A percentile compares a stretch with the other conserved stretches of the same genome.
These are phyloP conservation scores for Drosophila ohnishii DNA, from an alignment of 1,140 invertebrate genomes.

Conservation along the genomic window DNA sequence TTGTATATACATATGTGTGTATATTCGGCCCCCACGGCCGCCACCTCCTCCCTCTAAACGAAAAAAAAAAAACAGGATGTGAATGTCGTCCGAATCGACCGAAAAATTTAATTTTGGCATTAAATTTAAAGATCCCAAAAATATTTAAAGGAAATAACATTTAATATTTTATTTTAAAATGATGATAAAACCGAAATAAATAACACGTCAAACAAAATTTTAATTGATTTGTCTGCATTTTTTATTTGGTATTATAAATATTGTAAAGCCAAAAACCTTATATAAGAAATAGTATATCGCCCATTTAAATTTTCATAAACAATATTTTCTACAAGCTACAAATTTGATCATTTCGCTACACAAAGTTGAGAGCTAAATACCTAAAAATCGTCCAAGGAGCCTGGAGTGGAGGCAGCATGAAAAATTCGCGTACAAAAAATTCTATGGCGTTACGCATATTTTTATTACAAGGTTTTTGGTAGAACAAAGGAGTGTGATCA, in stretches of 20 bases:
- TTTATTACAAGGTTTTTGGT: too few species aligned
- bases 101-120: constrained; percentile 61
- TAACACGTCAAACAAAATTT: constrained; percentile 35
- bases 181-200: constrained; percentile 52
- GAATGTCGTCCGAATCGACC: constrained; percentile 58
- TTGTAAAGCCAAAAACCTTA: background rate
- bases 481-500: too few species aligned
- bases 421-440: too few species aligned
- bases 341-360: too few species aligned
- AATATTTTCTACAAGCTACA: too few species aligned
- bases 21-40: constrained; percentile 59
- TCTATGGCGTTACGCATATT: too few species aligned
- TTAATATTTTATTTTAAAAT: constrained; percentile 66
- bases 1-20: constrained; percentile 55
- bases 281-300: background rate
- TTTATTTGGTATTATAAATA: background rate
- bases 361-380: background rate
- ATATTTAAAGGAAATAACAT: constrained; percentile 48
- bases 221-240: background rate
- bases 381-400: too few species aligned
- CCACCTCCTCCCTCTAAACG: constrained; percentile 29
- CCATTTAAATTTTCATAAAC: background rate
- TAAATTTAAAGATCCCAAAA: constrained; percentile 37
- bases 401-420: too few species aligned
- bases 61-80: constrained; percentile 22